A percentile compares a stretch with the other conserved stretches of the same genome.
Conservation (phyloP, 2,797 vertebrate genomes). For the Ptychadena robeensis region DNA sequence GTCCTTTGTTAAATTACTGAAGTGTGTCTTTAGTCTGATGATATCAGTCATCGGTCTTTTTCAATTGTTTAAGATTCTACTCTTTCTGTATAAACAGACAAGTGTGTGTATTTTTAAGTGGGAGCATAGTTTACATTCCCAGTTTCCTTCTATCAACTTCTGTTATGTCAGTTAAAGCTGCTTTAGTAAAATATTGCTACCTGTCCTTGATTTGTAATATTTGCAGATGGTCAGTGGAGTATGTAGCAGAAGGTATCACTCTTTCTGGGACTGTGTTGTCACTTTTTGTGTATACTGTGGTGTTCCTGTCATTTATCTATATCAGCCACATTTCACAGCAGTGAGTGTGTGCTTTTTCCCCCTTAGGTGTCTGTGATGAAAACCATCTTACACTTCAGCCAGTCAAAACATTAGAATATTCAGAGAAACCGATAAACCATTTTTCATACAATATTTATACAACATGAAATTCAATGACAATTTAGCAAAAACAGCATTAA, state of each 20-base stretch:
- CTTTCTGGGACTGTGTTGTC: not conserved
- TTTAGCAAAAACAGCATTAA: too few relatives aligned
- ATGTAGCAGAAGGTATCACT: not conserved
- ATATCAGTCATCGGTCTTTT: not conserved
- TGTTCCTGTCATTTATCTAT: not conserved
- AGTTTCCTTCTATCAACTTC: not conserved
- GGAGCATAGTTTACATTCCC: constrained; percentile 8
- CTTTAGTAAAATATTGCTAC: constrained; percentile 14
- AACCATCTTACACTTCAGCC: not conserved
- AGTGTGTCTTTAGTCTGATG: not conserved
- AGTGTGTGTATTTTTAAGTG: not conserved
- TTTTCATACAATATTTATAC: too few relatives aligned
- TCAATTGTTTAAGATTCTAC: not conserved
- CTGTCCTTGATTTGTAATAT: not conserved
- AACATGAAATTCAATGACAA: too few relatives aligned
- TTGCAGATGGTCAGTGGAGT: not conserved
- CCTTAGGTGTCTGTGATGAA: not conserved
- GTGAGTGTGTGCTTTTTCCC: not conserved
- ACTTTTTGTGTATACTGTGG: not conserved
- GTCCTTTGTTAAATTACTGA: not conserved
- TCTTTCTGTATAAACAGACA: not conserved
- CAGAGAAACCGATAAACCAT: not conserved
- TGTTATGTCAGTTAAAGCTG: constrained; percentile 3
- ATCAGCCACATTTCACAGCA: not conserved
- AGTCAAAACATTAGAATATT: not conserved